Conservation (phyloP, 2,888 invertebrate genomes). For the Drosophila leonis region DNA sequence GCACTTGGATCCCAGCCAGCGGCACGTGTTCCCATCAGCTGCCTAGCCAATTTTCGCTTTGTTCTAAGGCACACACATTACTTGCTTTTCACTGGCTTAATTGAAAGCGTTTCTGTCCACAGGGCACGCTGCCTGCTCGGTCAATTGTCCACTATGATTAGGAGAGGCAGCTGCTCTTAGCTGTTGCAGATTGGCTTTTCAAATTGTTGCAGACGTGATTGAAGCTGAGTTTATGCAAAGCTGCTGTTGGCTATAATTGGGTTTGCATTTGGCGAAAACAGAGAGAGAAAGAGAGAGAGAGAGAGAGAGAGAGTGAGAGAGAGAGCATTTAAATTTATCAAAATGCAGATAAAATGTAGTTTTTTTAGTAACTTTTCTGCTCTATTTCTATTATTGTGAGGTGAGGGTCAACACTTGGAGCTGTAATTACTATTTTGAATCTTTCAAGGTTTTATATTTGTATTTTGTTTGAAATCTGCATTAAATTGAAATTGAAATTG, state of each 20-base stretch:
- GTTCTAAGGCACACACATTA: constrained; percentile 61
- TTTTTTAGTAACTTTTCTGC: neutral
- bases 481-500: too few relatives aligned
- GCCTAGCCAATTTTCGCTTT: constrained; percentile 49
- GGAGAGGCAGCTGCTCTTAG: constrained; percentile 34
- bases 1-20: constrained; percentile 18
- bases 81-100: constrained; percentile 59
- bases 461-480: too few relatives aligned
- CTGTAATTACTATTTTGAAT: too few relatives aligned
- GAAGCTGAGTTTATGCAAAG: constrained; percentile 11
- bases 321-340: constrained; percentile 5
- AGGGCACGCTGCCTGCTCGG: constrained; percentile 1
- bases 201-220: constrained; percentile 19
- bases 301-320: neutral
- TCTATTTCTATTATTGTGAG: neutral
- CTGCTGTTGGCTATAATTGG: constrained; percentile 10
- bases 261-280: neutral
- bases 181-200: constrained; percentile 31
- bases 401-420: neutral
- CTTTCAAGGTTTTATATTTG: too few relatives aligned
- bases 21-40: constrained; percentile 41
- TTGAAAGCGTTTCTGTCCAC: constrained; percentile 53
- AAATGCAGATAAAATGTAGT: neutral
- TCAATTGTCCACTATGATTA: constrained; percentile 51
- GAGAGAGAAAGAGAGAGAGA: neutral